Base-by-base conservation (phyloP, 2,113 vertebrate genomes). In the Xiphophorus couchianus region DNA sequence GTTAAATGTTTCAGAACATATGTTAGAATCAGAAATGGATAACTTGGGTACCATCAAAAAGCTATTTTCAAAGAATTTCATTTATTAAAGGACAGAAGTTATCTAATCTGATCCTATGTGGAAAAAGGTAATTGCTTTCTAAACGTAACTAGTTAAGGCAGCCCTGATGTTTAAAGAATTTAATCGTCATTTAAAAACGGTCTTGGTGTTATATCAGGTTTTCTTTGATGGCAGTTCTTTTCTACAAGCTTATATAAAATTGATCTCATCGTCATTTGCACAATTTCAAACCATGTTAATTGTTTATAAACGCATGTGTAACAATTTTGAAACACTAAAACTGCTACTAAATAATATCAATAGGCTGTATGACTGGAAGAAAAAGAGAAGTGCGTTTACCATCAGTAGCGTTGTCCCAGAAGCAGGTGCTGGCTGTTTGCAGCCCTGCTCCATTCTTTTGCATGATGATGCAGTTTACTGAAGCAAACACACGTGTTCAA, bases 371-470 rank as follows among this genome's bases (percentile, higher is more conserved):
- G 25, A 58, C n/a, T 17, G 19, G 44, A 58, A 58, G 19, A n/a
- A 58, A 54, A 58, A 58, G 8, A 54, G 51, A 58, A n/a, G 51
- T 58, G 61, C 13, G 91, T 93, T 80, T 95, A 99, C 98, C 97
- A n/a, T 99, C 97, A 19, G 95, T 96, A 27, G 94, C 86, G 91
- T 95, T 97, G 90, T 99, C 97, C 97, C 97, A 99, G 94, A 97
- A 99, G 88, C 97, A 99, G 9, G 97, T 94, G 62, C 95, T 97
- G 15, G 97, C 97, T 3, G 97, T 96, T 79, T 98, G 97, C 19
- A 98, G 83, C 7, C 98, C 97, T 8, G 98, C 98, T 35, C 98
- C 98, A 6, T 96, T 99, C 90, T 99, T 99, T 75, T 99, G 97
- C 97, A 98, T 98, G 72, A 99, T 98, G 61, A 98, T 93, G 79